Base-by-base conservation (phyloP, 2,888 invertebrate species). In the Steinernema hermaphroditum region DNA sequence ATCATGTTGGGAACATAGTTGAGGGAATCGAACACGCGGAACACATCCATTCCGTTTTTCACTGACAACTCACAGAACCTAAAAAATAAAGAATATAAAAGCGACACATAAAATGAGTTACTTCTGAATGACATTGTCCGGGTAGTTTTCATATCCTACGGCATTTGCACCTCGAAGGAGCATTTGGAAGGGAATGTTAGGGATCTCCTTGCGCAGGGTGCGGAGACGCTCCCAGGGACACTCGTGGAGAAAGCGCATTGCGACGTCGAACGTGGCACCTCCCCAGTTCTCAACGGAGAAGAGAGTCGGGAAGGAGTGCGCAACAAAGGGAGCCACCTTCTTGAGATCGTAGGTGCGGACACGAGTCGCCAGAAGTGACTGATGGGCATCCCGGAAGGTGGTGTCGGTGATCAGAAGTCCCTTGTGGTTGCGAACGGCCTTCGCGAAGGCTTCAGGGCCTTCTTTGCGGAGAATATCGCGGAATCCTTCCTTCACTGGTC, bases 271-370 rank as follows among this genome's bases (percentile, higher is more conserved):
- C 0, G 97, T 97, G 14, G 97, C 97, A 34, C 46, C 96, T 68
- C 96, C 96, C 96, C 96, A 97, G 88, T 96, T 96, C 88, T 97
- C 96, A 86, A 96, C 86, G 1, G 94, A 91, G 87, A 93, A 96
- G 54, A 97, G 89, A 29, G 88, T 87, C 86, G 90, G 92, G 87
- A 98, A 93, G 87, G 93, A 93, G 85, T 96, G 93, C 0, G 96
- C 91, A 22, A 96, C 94, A 88, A 92, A 97, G 0, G 96, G 96
- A 0, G 96, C 93, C 74, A 96, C 94, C 74, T 86, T 84, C 74
- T 88, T 85, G 70, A 97, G 89, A 88, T 97, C 97, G 87, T 93
- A 92, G 0, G 95, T 92, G 43, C 97, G 90, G 8, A 97, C 93
- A 75, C 97, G 90, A 0, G 97, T 97, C 0, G 97, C 97, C 77